phyloP scores from a whole-genome alignment of 1,140 invertebrate genomes.

The Dryas iulia region DNA sequence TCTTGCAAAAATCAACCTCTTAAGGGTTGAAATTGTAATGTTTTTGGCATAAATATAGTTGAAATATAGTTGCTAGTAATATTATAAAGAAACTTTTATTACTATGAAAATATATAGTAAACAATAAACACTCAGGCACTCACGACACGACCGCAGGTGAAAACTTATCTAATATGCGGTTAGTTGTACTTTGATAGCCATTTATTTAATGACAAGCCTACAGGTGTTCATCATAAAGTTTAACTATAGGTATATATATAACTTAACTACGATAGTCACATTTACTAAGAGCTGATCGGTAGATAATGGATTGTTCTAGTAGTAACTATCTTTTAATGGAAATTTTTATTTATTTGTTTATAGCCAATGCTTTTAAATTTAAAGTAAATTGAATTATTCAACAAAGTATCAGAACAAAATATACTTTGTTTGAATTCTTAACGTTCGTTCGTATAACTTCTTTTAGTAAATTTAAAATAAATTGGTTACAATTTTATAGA shows the following conservation, averaged over 20 bases:
- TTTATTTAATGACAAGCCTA: conserved; percentile 19
- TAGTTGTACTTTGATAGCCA: conserved; percentile 24
- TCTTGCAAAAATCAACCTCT: too few relatives aligned
- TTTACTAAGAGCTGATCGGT: not conserved
- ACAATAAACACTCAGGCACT: not conserved
- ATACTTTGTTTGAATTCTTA: not conserved
- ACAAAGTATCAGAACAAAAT: not conserved
- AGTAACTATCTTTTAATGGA: not conserved
- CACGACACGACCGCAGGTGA: not conserved
- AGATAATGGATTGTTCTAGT: too few relatives aligned
- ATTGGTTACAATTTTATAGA: too few relatives aligned
- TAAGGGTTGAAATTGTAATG: too few relatives aligned
- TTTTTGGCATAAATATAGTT: too few relatives aligned
- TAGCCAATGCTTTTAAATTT: not conserved
- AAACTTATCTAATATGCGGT: conserved; percentile 23
- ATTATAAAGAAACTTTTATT: too few relatives aligned
- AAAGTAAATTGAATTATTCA: not conserved
- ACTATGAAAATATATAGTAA: too few relatives aligned
- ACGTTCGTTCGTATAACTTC: too few relatives aligned
- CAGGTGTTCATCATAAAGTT: conserved; percentile 1
- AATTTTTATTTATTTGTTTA: not conserved
- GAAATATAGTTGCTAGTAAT: too few relatives aligned
- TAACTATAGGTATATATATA: not conserved
- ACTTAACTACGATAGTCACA: not conserved
- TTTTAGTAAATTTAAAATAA: too few relatives aligned